Conservation (phyloP, 2,888 invertebrate species). For the Lissocephala sabroskyi region DNA sequence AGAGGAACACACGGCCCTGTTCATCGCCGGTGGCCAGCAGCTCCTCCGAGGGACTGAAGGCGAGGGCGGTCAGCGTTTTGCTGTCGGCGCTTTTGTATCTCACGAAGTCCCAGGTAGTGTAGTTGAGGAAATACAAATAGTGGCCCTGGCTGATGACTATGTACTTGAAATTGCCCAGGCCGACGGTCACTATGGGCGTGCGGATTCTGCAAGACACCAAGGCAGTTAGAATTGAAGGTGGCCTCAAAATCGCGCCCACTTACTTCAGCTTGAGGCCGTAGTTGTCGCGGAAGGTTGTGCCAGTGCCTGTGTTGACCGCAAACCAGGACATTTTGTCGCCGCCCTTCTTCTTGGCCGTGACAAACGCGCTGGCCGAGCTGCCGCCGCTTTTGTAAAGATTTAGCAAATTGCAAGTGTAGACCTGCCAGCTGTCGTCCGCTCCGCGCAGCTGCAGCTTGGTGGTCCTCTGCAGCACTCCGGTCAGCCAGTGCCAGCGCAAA, state of each 20-base stretch:
- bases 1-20: conserved; percentile 78
- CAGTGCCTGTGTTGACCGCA: conserved; percentile 54
- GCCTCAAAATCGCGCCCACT: conserved; percentile 16
- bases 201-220: conserved; percentile 29
- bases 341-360: conserved; percentile 33
- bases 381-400: conserved; percentile 49
- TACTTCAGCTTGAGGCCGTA: conserved; percentile 41
- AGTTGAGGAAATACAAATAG: conserved; percentile 56
- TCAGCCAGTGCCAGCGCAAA: conserved; percentile 77
- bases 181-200: conserved; percentile 47
- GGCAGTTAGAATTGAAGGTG: not conserved
- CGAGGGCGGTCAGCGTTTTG: conserved; percentile 76
- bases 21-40: conserved; percentile 80
- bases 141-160: conserved; percentile 50
- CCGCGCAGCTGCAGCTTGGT: conserved; percentile 22
- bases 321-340: conserved; percentile 29
- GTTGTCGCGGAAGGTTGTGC: conserved; percentile 18
- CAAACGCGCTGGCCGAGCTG: conserved; percentile 55
- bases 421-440: not conserved
- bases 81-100: conserved; percentile 34
- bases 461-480: conserved; percentile 71
- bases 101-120: conserved; percentile 47
- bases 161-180: conserved; percentile 53
- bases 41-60: conserved; percentile 79
- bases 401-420: conserved; percentile 57